phyloP scores from a whole-genome alignment of 2,113 vertebrate species.

The Crocuta crocuta region DNA sequence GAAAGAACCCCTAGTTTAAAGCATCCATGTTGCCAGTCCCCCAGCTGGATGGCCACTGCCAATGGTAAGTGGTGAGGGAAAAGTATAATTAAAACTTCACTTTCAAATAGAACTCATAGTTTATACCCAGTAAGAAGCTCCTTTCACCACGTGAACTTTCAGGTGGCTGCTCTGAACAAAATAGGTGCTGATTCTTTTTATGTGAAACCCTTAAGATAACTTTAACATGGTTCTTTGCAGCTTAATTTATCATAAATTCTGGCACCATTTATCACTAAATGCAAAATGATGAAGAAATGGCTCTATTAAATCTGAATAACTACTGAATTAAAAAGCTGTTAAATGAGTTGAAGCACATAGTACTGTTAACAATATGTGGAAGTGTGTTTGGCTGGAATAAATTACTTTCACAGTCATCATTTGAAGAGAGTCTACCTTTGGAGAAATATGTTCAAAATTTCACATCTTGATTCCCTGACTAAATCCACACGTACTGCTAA shows the following conservation, averaged over 20 bases:
- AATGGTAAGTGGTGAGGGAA: conserved; percentile 71
- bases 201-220: conserved; percentile 87
- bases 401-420: conserved; percentile 88
- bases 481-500: conserved; percentile 83
- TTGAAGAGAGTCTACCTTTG: conserved; percentile 88
- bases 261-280: conserved; percentile 92
- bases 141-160: conserved; percentile 78
- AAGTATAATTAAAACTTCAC: conserved; percentile 80
- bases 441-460: conserved; percentile 88
- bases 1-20: conserved; percentile 75
- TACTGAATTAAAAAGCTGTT: conserved; percentile 90
- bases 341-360: conserved; percentile 88
- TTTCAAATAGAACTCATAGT: conserved; percentile 82
- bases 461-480: conserved; percentile 87
- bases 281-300: conserved; percentile 91
- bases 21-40: conserved; percentile 54
- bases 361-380: conserved; percentile 87
- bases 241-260: conserved; percentile 91
- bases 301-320: conserved; percentile 91
- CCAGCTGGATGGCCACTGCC: conserved; percentile 66
- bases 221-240: conserved; percentile 86
- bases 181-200: conserved; percentile 85
- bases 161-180: conserved; percentile 79
- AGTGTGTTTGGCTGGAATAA: conserved; percentile 89
- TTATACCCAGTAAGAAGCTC: conserved; percentile 80